These are phyloP conservation scores for Chrysolina oricalcia DNA, from an alignment of 2,888 invertebrate genomes.

Conservation along the genomic window DNA sequence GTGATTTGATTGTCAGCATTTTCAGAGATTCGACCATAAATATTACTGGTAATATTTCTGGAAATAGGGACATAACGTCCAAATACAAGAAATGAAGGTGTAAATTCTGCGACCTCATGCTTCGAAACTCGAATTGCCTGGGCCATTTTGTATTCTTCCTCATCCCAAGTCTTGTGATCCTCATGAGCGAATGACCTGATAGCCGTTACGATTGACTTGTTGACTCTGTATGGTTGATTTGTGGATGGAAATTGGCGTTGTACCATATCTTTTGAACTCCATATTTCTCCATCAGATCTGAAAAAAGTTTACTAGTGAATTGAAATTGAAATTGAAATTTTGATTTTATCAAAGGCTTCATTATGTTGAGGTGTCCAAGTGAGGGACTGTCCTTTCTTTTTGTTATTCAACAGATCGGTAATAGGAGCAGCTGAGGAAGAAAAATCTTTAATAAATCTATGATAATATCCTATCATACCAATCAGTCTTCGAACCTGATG, in stretches of 20 bases:
- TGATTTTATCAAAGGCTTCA: too few relatives aligned
- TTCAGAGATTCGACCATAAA: constrained; percentile 47
- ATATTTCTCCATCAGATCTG: too few relatives aligned
- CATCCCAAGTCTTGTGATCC: constrained; percentile 37
- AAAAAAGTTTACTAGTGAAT: too few relatives aligned
- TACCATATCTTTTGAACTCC: constrained; percentile 53
- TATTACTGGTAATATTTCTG: too few relatives aligned
- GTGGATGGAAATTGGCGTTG: constrained; percentile 61
- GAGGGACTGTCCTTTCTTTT: constrained; percentile 46
- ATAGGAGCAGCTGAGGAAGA: constrained; percentile 42
- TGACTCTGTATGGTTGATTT: constrained; percentile 62
- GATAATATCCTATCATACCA: constrained; percentile 43
- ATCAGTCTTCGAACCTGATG: constrained; percentile 40
- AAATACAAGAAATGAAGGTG: constrained; percentile 49
- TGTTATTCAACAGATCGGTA: constrained; percentile 41
- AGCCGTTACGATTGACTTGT: constrained; percentile 59
- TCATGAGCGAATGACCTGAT: too few relatives aligned
- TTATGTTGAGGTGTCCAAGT: constrained; percentile 51
- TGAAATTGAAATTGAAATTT: too few relatives aligned
- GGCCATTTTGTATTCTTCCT: constrained; percentile 33
- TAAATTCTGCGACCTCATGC: constrained; percentile 45
- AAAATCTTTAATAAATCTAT: constrained; percentile 41
- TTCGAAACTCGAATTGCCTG: constrained; percentile 47
- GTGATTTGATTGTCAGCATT: constrained; percentile 28
- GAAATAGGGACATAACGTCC: constrained; percentile 44